Conservation (phyloP, 2,888 invertebrate genomes). For the Noctua pronuba region DNA sequence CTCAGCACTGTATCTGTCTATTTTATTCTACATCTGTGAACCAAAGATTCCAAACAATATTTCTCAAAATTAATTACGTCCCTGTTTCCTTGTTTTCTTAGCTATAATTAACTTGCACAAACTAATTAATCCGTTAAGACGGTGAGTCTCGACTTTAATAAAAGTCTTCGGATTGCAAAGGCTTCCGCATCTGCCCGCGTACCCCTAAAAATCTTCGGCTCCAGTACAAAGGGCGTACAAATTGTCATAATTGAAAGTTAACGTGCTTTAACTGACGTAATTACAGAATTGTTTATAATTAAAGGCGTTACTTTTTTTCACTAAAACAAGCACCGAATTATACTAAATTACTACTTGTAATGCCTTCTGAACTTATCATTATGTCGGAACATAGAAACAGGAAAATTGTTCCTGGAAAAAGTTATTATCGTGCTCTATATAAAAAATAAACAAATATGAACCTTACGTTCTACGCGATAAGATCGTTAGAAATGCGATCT, state of each 20-base stretch:
- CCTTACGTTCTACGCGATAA: constrained; percentile 27
- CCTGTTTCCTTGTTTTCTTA: constrained; percentile 42
- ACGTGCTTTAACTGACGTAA: constrained; percentile 78
- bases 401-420: constrained; percentile 66
- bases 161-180: constrained; percentile 62
- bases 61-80: constrained; percentile 35
- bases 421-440: constrained; percentile 39
- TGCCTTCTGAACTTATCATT: constrained; percentile 73
- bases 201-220: constrained; percentile 65
- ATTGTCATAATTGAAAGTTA: constrained; percentile 80
- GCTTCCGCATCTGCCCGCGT: constrained; percentile 42
- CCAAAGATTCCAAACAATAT: constrained; percentile 28
- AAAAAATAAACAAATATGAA: constrained; percentile 32
- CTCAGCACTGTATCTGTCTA: neutral
- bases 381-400: constrained; percentile 59
- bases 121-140: constrained; percentile 53
- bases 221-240: constrained; percentile 70
- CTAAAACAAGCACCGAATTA: constrained; percentile 79
- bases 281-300: constrained; percentile 80
- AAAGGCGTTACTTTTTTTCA: constrained; percentile 79
- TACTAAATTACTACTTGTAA: constrained; percentile 81
- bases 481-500: constrained; percentile 45
- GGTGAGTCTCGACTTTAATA: constrained; percentile 50
- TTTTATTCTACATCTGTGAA: constrained; percentile 4
- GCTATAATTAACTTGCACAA: constrained; percentile 52